A percentile compares a stretch with the other conserved stretches of the same genome.
phyloP scores from a whole-genome alignment of 2,888 invertebrate species.

The Linyphia triangularis region DNA sequence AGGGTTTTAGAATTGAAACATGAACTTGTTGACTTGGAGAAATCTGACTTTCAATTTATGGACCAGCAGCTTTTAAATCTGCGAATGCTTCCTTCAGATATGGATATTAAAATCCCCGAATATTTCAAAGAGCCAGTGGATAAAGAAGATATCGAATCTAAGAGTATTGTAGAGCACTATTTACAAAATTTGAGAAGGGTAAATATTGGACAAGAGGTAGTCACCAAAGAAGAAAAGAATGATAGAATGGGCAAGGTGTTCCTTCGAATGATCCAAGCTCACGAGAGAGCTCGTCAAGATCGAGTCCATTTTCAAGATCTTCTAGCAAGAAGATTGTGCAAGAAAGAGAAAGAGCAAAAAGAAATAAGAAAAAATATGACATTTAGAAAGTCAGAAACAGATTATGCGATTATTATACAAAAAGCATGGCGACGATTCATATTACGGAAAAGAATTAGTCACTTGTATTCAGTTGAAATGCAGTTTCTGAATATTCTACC shows the following conservation, averaged over 20 bases:
- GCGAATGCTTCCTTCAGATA: conserved; percentile 27
- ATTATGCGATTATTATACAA: conserved; percentile 40
- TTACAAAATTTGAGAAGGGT: not conserved
- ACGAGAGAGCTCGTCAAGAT: conserved; percentile 39
- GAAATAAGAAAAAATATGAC: not conserved
- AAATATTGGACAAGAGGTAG: not conserved
- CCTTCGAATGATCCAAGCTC: conserved; percentile 45
- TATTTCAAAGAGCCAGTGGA: conserved; percentile 11
- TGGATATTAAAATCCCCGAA: conserved; percentile 58
- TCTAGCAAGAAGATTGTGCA: not conserved
- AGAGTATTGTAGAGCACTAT: not conserved
- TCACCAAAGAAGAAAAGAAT: conserved; percentile 22
- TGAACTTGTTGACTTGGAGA: conserved; percentile 27
- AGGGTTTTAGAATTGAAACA: conserved; percentile 60
- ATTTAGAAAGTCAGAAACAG: not conserved
- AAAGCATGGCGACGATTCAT: conserved; percentile 33
- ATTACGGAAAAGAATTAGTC: conserved; percentile 6
- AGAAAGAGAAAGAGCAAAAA: not conserved
- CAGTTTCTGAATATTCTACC: conserved; percentile 3
- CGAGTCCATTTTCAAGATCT: not conserved
- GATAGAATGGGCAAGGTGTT: conserved; percentile 17
- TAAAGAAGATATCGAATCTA: not conserved
- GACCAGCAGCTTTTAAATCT: conserved; percentile 42
- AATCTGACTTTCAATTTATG: conserved; percentile 40
- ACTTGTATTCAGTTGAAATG: conserved; percentile 10